Evolutionary conservation across 2,797 vertebrate genomes (phyloP).

Genomic region (Eutrigla gurnardus): DNA sequence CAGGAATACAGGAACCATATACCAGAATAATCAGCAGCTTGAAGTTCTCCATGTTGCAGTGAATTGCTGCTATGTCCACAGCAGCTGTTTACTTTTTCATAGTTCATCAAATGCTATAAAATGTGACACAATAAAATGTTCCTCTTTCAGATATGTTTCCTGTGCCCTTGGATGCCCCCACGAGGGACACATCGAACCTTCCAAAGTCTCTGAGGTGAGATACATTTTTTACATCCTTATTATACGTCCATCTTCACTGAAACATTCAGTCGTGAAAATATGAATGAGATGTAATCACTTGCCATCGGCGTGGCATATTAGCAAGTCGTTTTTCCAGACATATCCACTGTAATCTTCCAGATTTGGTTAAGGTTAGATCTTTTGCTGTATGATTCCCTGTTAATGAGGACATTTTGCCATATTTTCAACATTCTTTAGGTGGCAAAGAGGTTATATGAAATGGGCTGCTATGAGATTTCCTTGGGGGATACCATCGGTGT

Average conservation of each 20-base stretch:
- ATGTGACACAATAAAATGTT: neutral
- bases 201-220: slow-evolving; percentile 92
- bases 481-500: slow-evolving; percentile 93
- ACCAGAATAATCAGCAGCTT: slow-evolving; percentile 32
- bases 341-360: neutral
- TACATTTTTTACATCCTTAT: neutral
- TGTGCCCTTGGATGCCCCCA: slow-evolving; percentile 94
- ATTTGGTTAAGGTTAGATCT: neutral
- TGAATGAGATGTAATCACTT: neutral
- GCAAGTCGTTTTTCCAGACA: neutral
- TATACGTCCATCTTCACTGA: neutral
- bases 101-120: neutral
- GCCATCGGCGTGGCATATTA: neutral
- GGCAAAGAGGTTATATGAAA: slow-evolving; percentile 89
- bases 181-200: slow-evolving; percentile 87
- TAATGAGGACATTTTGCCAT: neutral
- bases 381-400: neutral
- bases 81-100: neutral
- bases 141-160: slow-evolving; percentile 88
- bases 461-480: slow-evolving; percentile 97
- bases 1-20: slow-evolving; percentile 32
- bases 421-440: slow-evolving; percentile 80
- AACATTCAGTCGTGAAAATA: neutral
- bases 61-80: neutral
- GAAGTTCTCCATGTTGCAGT: neutral